These are phyloP conservation scores for Gopherus evgoodei DNA, from an alignment of 2,113 vertebrate species.

Conservation along the genomic window DNA sequence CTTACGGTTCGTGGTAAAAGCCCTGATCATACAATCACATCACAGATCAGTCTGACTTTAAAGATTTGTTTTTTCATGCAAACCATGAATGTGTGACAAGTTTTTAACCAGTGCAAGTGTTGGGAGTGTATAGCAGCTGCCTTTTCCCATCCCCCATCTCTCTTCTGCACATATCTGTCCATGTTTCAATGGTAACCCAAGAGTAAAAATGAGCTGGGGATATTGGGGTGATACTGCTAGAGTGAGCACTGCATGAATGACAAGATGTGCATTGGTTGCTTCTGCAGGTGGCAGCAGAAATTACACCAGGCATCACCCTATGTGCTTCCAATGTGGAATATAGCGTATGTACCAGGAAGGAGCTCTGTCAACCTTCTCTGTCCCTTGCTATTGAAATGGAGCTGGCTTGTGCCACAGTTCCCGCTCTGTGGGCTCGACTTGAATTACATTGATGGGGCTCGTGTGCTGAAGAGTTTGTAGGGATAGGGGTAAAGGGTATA, in stretches of 20 bases:
- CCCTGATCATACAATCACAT: slow-evolving; percentile 76
- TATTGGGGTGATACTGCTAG: not conserved
- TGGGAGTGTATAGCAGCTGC: slow-evolving; percentile 57
- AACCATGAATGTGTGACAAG: slow-evolving; percentile 73
- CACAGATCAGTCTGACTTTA: slow-evolving; percentile 62
- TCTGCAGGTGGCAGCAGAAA: not conserved
- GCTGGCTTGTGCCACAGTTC: not conserved
- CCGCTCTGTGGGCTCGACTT: not conserved
- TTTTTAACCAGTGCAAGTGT: slow-evolving; percentile 69
- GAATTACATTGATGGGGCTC: not conserved
- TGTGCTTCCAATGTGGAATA: not conserved
- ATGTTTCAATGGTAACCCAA: slow-evolving; percentile 31
- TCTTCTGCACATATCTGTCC: slow-evolving; percentile 54
- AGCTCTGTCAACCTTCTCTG: not conserved
- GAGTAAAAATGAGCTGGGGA: not conserved
- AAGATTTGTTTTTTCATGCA: slow-evolving; percentile 42
- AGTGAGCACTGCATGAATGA: not conserved
- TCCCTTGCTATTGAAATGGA: not conserved
- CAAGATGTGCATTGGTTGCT: not conserved
- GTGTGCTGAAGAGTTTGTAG: not conserved
- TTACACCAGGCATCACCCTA: not conserved
- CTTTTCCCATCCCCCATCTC: slow-evolving; percentile 48
- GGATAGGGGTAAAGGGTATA: slow-evolving; percentile 25
- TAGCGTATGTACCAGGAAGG: not conserved
- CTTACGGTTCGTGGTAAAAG: slow-evolving; percentile 50